Evolutionary conservation across 2,888 invertebrate species (phyloP).

Genomic region (Embidobia sp.): DNA sequence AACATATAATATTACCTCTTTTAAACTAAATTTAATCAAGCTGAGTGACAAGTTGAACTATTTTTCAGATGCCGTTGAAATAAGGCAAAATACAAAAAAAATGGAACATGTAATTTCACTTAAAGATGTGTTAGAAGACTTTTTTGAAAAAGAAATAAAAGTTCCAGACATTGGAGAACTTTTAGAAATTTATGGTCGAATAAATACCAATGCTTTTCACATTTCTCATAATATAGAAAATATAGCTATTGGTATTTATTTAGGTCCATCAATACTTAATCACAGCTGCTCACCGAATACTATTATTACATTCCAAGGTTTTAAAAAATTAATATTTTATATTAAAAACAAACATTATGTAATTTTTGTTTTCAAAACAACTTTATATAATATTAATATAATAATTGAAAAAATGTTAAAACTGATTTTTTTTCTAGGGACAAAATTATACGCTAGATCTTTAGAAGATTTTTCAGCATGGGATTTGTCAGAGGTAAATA

Average conservation of each 20-base stretch:
- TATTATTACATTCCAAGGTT: slow-evolving; percentile 78
- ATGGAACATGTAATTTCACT: slow-evolving; percentile 27
- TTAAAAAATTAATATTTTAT: neutral
- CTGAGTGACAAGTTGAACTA: too few species aligned
- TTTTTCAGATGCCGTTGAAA: slow-evolving; percentile 29
- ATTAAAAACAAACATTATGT: neutral
- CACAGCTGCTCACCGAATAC: slow-evolving; percentile 96
- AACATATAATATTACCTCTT: too few species aligned
- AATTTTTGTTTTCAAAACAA: too few species aligned
- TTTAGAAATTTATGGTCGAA: slow-evolving; percentile 92
- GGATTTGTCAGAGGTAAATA: slow-evolving; percentile 28
- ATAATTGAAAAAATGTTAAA: too few species aligned
- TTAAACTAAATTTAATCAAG: too few species aligned
- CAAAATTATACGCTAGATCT: slow-evolving; percentile 12
- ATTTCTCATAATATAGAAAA: slow-evolving; percentile 93
- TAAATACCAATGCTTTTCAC: slow-evolving; percentile 94
- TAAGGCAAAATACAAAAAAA: slow-evolving; percentile 3
- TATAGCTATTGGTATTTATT: slow-evolving; percentile 92
- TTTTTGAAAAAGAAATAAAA: slow-evolving; percentile 74
- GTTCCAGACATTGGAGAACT: slow-evolving; percentile 90
- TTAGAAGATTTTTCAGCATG: slow-evolving; percentile 26
- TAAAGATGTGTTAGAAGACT: slow-evolving; percentile 67
- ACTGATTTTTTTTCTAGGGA: slow-evolving; percentile 17
- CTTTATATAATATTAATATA: too few species aligned
- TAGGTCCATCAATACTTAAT: slow-evolving; percentile 93